Percentiles rank a stretch among this genome's conserved stretches.
Evolutionary conservation across 1,140 invertebrate genomes (phyloP).

Genomic region (Megalopta genalis): DNA sequence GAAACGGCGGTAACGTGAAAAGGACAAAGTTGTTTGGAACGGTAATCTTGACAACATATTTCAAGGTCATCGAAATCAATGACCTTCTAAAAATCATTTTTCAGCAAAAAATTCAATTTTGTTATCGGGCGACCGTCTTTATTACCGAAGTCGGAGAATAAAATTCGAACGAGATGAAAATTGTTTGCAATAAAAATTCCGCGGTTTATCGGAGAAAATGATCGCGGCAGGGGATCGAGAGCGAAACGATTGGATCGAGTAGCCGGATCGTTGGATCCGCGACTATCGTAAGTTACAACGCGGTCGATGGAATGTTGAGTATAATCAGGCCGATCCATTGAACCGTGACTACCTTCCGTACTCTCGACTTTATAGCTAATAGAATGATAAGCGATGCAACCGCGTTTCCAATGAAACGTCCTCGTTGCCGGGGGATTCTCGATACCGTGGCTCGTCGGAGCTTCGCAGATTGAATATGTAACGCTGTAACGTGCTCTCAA

Average conservation of each 20-base stretch:
- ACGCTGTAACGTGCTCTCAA: not conserved
- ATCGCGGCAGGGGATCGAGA: no score
- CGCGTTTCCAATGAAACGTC: conserved; percentile 3
- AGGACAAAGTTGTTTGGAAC: no score
- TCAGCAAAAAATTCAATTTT: no score
- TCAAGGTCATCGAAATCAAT: no score
- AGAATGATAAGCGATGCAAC: conserved; percentile 6
- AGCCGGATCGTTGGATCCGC: not conserved
- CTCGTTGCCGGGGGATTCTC: conserved; percentile 2
- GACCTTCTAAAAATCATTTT: no score
- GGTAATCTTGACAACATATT: no score
- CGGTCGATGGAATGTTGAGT: conserved; percentile 2
- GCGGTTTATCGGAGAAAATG: no score
- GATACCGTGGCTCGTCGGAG: not conserved
- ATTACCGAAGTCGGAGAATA: no score
- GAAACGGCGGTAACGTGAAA: no score
- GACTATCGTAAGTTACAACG: not conserved
- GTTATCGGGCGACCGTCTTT: no score
- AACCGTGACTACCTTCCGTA: conserved; percentile 5
- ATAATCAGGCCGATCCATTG: conserved; percentile 3
- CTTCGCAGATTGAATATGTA: not conserved
- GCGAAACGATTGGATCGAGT: not conserved
- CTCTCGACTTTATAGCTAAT: conserved; percentile 1
- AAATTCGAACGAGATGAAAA: no score
- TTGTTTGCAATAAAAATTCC: no score